Evolutionary conservation across 2,888 invertebrate genomes (phyloP), one percentile per base, ranked within the genome.

Genomic region (Ophraella communa): DNA sequence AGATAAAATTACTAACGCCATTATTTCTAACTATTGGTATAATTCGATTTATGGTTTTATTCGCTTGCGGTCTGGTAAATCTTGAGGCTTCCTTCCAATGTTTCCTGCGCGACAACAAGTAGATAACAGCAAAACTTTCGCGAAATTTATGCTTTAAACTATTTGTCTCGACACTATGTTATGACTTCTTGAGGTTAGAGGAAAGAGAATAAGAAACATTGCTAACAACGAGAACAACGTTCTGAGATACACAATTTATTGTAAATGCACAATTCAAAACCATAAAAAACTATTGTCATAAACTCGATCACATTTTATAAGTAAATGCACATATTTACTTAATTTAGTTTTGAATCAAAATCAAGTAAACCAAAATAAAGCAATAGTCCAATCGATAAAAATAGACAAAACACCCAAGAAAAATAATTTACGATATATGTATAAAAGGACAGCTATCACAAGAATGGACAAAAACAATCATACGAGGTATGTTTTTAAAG

Each of bases 91-190:
- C 65, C 61, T 56, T 44, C 51, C 20, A 24, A 7, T 10, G 52
- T 27, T 60, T 59, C 64, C 64, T 54, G 17, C 27, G 39, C 20
- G 53, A 72, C 77, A 78, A 78, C 77, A 77, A 79, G 76, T 73
- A 77, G 79, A 78, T 74, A 77, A 78, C 78, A 76, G 76, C 75
- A 75, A 51, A 77, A 75, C 78, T 78, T 76, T 74, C 75, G 71
- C 68, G 71, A 74, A 78, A 80, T 79, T 80, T 79, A 79, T 77
- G 79, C 73, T 72, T 73, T 75, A 78, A 78, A 79, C 80, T 79
- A 80, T 80, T 80, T 79, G 79, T 79, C 79, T 79, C 79, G 78
- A 80, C 79, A 80, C 79, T 80, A 79, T 79, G 79, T 80, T 80
- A 53, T 60, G 52, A 49, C 52, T 53, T 20, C 27, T 60, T 44